Percentiles rank a stretch among this genome's conserved stretches.
phyloP scores from a whole-genome alignment of 2,888 invertebrate species.

The Lampropteryx suffumata region DNA sequence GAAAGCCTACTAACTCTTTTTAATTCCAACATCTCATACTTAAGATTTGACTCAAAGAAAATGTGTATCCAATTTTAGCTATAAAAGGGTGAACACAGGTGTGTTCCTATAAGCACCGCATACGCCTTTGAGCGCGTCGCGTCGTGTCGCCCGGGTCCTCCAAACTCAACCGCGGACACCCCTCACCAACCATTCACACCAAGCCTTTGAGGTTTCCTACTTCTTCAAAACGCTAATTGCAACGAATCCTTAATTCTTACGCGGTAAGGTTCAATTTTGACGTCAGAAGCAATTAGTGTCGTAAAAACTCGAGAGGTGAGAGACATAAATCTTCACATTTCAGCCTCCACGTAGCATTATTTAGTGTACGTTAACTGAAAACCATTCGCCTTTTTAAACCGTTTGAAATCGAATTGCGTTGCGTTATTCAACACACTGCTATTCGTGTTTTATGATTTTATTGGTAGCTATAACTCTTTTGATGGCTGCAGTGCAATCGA shows the following conservation, averaged over 20 bases:
- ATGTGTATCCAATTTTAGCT: neutral
- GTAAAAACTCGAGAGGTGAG: conserved; percentile 51
- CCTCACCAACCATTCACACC: conserved; percentile 25
- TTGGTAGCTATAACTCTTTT: conserved; percentile 32
- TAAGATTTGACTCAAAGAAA: neutral
- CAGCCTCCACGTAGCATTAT: conserved; percentile 43
- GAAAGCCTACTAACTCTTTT: no score
- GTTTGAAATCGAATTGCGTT: conserved; percentile 38
- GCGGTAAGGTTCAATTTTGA: conserved; percentile 42
- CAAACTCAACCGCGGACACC: conserved; percentile 2
- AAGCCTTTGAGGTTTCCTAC: conserved; percentile 38
- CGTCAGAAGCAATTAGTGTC: conserved; percentile 49
- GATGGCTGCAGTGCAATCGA: conserved; percentile 32
- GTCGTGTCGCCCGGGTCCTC: neutral
- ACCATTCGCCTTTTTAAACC: conserved; percentile 40
- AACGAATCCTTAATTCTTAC: conserved; percentile 31
- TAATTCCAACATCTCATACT: no score
- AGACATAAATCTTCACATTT: conserved; percentile 52
- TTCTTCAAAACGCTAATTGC: conserved; percentile 37
- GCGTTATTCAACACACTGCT: conserved; percentile 31
- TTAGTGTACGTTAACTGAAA: conserved; percentile 49
- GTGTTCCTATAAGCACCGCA: neutral
- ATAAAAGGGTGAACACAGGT: neutral
- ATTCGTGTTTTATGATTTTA: conserved; percentile 37
- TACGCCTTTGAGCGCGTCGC: conserved; percentile 7